Evolutionary conservation across 23 tunicate genomes (phyloP), one percentile per base, ranked within the genome.

Genomic region (Halocynthia aurantium): DNA sequence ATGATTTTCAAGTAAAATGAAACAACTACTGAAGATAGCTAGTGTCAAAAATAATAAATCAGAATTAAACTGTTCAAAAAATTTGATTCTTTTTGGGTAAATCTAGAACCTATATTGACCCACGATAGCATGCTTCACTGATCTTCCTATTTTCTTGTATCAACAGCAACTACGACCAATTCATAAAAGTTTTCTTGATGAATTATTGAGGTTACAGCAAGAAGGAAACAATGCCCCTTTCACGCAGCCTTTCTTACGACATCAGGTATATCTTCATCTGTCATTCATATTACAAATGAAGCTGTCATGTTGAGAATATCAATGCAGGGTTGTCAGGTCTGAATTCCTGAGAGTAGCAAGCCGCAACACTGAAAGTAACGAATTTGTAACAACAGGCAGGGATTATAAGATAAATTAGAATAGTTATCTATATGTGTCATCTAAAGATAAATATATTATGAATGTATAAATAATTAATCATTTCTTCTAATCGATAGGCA

Each of bases 111-210:
- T 51, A 15, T 6, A 53, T 19, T 17, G n/a, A 10, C 20, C 1
- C 2, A 13, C 2, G 4, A 58, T 58, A 58, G 63, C 17, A 58
- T 58, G 15, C 15, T 58, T 13, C 4, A 58, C n/a, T 58, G 63
- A 13, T 58, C 17, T 2, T 58, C 17, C 5, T 65, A 31, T 65
- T 10, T 55, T 22, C 56, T 55, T 54, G 11, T 22, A 55, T 22
- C 51, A 8, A 31, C 80, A 86, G 95, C 65, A 78, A 58, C 84
- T 88, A 61, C 61, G 69, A 7, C 95, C 95, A 7, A 62, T 88
- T 50, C 95, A 88, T 65, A 54, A 54, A 64, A 82, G 70, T 18
- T 88, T 88, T 79, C 53, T 77, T 8, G 81, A 78, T 17, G 55
- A 60, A 13, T 22, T 88, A n/a, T 71, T 66, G 56, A 88, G 67